Percentiles rank a stretch among this genome's conserved stretches.
These are phyloP conservation scores for Falco columbarius DNA, from an alignment of 2,797 vertebrate genomes.

Conservation along the genomic window DNA sequence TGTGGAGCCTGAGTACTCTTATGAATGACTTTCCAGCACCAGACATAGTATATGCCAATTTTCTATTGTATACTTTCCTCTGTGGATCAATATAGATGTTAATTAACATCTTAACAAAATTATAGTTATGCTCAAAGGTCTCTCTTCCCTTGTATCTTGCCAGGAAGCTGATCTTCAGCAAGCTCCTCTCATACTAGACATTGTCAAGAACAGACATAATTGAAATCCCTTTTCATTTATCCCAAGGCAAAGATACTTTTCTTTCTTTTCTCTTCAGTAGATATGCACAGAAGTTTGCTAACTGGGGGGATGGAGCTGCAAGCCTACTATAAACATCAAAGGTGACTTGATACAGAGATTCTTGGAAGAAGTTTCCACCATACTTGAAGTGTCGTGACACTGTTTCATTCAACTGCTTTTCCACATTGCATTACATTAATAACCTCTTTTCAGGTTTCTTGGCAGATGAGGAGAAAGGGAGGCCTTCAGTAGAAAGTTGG, in stretches of 20 bases:
- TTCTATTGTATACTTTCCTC: constrained; percentile 48
- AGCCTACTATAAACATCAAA: constrained; percentile 62
- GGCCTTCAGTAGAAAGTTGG: constrained; percentile 30
- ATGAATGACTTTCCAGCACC: constrained; percentile 1
- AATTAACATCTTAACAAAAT: constrained; percentile 72
- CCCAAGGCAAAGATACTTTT: constrained; percentile 8
- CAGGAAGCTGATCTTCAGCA: constrained; percentile 59
- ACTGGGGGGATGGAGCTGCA: constrained; percentile 42
- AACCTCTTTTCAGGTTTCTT: constrained; percentile 62
- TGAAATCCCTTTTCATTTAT: constrained; percentile 43
- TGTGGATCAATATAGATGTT: constrained; percentile 67
- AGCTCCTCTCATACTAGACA: background rate
- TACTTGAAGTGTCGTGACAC: constrained; percentile 41
- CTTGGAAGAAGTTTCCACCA: constrained; percentile 51
- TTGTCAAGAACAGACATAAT: constrained; percentile 6
- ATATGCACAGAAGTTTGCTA: constrained; percentile 55
- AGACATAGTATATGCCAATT: constrained; percentile 5
- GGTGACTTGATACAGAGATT: constrained; percentile 37
- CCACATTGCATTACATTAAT: constrained; percentile 51
- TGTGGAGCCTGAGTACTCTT: background rate
- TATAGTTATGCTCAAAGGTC: constrained; percentile 42
- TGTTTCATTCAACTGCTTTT: constrained; percentile 53
- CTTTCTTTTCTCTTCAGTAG: background rate
- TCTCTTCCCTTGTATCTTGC: constrained; percentile 52
- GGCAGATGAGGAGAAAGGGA: constrained; percentile 49